phyloP scores from a whole-genome alignment of 2,113 vertebrate species.

The Oncorhynchus masou region DNA sequence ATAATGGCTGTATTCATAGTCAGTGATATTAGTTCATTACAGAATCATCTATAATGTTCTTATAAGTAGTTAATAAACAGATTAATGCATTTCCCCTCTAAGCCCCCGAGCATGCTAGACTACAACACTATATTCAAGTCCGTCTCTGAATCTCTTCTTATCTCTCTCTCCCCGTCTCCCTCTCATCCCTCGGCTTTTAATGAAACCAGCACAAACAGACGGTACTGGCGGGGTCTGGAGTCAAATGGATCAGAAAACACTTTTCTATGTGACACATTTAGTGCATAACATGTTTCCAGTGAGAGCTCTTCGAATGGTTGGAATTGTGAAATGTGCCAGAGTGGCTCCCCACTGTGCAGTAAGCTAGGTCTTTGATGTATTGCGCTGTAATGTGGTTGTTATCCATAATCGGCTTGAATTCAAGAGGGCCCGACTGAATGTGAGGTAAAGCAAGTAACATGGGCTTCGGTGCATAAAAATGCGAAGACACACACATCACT shows the following conservation, averaged over 20 bases:
- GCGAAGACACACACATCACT: slow-evolving; percentile 27
- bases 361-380: slow-evolving; percentile 90
- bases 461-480: slow-evolving; percentile 68
- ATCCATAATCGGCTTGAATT: slow-evolving; percentile 96
- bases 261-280: slow-evolving; percentile 94
- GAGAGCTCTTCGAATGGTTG: slow-evolving; percentile 87
- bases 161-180: slow-evolving; percentile 40
- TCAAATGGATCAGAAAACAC: slow-evolving; percentile 89
- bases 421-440: slow-evolving; percentile 87
- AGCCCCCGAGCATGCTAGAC: not conserved
- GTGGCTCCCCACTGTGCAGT: slow-evolving; percentile 92
- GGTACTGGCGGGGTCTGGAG: slow-evolving; percentile 82
- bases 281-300: slow-evolving; percentile 92
- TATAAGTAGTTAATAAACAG: no score
- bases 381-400: slow-evolving; percentile 93
- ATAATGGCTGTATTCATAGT: no score
- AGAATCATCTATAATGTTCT: no score
- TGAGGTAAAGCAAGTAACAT: slow-evolving; percentile 84
- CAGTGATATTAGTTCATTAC: no score
- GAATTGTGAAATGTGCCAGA: slow-evolving; percentile 94
- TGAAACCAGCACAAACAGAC: slow-evolving; percentile 77
- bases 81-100: no score
- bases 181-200: slow-evolving; percentile 24
- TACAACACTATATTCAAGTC: not conserved
- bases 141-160: slow-evolving; percentile 25